Conservation (phyloP, 2,113 vertebrate species). For the Propithecus coquereli region DNA sequence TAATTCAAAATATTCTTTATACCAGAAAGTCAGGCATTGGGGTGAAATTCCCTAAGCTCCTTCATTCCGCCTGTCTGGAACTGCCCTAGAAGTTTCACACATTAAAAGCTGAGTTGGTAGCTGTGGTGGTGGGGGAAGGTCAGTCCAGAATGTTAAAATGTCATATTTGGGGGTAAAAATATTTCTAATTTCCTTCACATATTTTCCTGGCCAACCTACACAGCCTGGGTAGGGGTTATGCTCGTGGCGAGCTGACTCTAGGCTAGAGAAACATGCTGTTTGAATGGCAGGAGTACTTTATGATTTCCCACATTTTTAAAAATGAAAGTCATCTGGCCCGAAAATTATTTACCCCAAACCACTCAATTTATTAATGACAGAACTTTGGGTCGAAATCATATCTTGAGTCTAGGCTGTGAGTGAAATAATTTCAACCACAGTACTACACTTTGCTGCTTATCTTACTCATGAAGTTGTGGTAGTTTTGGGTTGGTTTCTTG, state of each 20-base stretch:
- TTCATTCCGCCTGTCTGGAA: no score
- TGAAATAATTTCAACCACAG: not conserved
- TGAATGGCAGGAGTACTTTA: not conserved
- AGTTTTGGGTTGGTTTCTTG: not conserved
- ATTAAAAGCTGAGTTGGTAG: no score
- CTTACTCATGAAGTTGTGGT: not conserved
- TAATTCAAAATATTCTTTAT: no score
- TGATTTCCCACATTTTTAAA: not conserved
- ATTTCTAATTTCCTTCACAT: no score
- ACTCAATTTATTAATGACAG: not conserved
- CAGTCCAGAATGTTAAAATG: no score
- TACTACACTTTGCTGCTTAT: not conserved
- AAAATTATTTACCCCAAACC: not conserved
- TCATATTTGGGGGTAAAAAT: no score
- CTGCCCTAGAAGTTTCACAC: no score
- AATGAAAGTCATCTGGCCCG: no score
- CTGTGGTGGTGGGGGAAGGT: no score
- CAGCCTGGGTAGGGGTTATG: no score
- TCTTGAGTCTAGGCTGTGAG: not conserved
- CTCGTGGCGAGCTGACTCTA: not conserved
- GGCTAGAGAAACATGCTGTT: not conserved
- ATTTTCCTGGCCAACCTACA: not conserved
- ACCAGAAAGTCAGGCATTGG: no score
- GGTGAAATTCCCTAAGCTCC: no score
- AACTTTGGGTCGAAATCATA: not conserved